A percentile compares a stretch with the other conserved stretches of the same genome.
Evolutionary conservation across 2,888 invertebrate genomes (phyloP).

Genomic region (Drosophila nigritarsus): DNA sequence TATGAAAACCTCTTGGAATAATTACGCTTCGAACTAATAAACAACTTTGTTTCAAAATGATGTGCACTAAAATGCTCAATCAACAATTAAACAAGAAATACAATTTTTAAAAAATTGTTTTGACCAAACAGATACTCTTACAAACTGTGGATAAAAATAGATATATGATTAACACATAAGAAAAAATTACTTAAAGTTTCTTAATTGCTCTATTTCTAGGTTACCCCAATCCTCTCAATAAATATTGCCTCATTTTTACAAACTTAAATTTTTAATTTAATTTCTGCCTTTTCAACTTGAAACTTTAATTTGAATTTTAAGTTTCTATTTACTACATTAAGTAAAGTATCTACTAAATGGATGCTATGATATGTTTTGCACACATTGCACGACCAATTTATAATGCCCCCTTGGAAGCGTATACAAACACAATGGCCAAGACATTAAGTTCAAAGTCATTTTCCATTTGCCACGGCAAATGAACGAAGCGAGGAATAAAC

Average conservation of each 20-base stretch:
- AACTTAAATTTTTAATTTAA: background rate
- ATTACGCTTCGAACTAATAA: background rate
- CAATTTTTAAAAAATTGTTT: background rate
- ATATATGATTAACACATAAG: too few relatives aligned
- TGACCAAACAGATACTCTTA: background rate
- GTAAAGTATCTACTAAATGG: background rate
- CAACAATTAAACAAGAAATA: background rate
- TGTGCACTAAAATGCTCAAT: background rate
- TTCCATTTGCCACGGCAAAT: slow-evolving; percentile 47
- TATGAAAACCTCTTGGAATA: background rate
- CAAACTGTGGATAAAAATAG: background rate
- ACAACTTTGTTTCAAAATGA: background rate
- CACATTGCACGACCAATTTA: background rate
- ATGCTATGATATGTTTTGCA: background rate
- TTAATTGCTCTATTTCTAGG: background rate
- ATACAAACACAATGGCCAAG: slow-evolving; percentile 29
- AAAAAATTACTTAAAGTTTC: background rate
- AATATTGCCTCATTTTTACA: background rate
- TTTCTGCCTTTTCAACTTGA: background rate
- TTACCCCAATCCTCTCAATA: background rate
- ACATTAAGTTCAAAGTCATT: slow-evolving; percentile 82
- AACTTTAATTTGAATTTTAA: background rate
- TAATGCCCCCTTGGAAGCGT: background rate
- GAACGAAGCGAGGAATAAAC: slow-evolving; percentile 35
- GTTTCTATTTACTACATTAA: background rate